Evolutionary conservation across 2,888 invertebrate genomes (phyloP).

Genomic region (Eristalis tenax): DNA sequence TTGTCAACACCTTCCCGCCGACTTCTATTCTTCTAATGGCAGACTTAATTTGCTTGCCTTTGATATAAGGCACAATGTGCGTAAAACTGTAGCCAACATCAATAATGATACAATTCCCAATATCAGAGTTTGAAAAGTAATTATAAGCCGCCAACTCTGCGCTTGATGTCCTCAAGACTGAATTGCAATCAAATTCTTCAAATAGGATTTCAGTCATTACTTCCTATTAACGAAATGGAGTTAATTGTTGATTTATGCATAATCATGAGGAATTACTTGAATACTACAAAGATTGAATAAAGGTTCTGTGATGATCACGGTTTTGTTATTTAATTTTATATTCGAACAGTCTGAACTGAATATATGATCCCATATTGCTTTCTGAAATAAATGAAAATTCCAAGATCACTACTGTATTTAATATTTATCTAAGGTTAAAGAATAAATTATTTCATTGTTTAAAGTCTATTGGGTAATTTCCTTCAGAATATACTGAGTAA

Average conservation of each 20-base stretch:
- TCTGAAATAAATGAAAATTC: slow-evolving; percentile 82
- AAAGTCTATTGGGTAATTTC: too few relatives aligned
- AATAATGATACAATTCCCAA: slow-evolving; percentile 90
- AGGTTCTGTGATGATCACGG: slow-evolving; percentile 95
- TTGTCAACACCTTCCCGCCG: slow-evolving; percentile 98
- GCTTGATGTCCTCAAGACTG: slow-evolving; percentile 90
- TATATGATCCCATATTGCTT: slow-evolving; percentile 97
- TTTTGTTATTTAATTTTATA: slow-evolving; percentile 89
- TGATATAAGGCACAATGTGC: slow-evolving; percentile 95
- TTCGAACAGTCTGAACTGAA: slow-evolving; percentile 93
- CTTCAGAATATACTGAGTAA: too few relatives aligned
- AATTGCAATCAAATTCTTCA: slow-evolving; percentile 96
- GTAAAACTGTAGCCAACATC: slow-evolving; percentile 98
- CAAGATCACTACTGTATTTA: background rate
- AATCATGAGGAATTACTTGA: slow-evolving; percentile 81
- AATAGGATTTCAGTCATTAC: slow-evolving; percentile 97
- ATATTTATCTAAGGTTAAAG: too few relatives aligned
- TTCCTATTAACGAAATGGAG: slow-evolving; percentile 84
- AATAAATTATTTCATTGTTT: too few relatives aligned
- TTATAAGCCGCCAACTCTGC: slow-evolving; percentile 87
- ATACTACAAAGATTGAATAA: slow-evolving; percentile 95
- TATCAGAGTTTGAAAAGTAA: slow-evolving; percentile 83
- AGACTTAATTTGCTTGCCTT: slow-evolving; percentile 86
- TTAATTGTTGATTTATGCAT: slow-evolving; percentile 78
- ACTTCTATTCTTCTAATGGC: slow-evolving; percentile 93